phyloP scores from a whole-genome alignment of 2,113 vertebrate genomes.

The Myodes glareolus region DNA sequence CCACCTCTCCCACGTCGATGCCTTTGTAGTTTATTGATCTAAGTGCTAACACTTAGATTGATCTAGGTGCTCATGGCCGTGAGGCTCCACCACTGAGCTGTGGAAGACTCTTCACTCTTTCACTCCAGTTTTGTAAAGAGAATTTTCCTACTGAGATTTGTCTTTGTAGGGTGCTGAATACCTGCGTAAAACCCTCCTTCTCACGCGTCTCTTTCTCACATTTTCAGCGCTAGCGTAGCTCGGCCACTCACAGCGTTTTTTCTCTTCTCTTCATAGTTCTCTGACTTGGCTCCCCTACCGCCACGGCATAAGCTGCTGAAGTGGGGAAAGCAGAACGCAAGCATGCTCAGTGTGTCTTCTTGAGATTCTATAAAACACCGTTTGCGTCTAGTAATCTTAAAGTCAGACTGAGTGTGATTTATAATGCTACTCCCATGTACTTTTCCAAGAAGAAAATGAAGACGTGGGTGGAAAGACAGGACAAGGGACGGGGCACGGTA shows the following conservation, averaged over 20 bases:
- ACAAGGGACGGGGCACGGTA: neutral
- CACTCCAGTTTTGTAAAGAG: neutral
- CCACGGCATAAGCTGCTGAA: neutral
- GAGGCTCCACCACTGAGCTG: neutral
- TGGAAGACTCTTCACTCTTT: neutral
- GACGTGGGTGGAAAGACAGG: neutral
- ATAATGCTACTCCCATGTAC: neutral
- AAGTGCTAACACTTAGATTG: neutral
- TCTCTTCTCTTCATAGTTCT: neutral
- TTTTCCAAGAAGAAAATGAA: slow-evolving; percentile 26
- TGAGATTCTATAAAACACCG: neutral
- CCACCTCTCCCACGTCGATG: neutral
- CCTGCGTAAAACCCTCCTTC: neutral
- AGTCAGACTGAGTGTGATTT: neutral
- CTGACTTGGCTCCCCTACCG: neutral
- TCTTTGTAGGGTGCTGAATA: neutral
- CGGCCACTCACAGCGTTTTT: neutral
- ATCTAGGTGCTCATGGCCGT: neutral
- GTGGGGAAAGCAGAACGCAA: neutral
- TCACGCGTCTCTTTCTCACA: neutral
- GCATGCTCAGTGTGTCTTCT: neutral
- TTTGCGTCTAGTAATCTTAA: neutral
- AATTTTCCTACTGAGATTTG: neutral
- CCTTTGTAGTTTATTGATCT: neutral
- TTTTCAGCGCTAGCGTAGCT: neutral